A percentile compares a stretch with the other conserved stretches of the same genome.
Conservation (phyloP, 2,113 vertebrate genomes). For the Etheostoma cragini region DNA sequence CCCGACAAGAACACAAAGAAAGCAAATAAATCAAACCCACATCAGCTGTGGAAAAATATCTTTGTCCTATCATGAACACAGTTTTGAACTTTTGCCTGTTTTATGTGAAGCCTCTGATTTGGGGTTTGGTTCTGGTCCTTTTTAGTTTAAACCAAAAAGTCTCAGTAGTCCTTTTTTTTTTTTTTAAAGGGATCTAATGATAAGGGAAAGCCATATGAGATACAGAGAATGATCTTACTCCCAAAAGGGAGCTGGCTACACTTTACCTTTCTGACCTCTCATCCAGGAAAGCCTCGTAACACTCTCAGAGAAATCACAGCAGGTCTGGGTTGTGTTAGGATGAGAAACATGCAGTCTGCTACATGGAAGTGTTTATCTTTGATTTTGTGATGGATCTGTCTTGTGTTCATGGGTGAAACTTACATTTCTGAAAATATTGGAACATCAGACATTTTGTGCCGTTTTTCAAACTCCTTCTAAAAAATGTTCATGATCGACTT, state of each 20-base stretch:
- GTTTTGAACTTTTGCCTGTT: constrained; percentile 44
- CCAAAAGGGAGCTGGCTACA: constrained; percentile 34
- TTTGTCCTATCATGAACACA: constrained; percentile 52
- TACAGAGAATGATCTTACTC: constrained; percentile 29
- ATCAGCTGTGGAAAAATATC: constrained; percentile 51
- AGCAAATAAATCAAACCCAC: constrained; percentile 48
- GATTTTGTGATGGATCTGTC: constrained; percentile 37
- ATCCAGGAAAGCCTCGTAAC: constrained; percentile 65
- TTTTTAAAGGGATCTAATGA: constrained; percentile 25
- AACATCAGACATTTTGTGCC: constrained; percentile 2
- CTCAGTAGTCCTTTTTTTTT: neutral
- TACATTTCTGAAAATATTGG: neutral
- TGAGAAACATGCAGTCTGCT: constrained; percentile 48
- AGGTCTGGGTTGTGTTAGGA: constrained; percentile 76
- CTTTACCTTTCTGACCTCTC: constrained; percentile 68
- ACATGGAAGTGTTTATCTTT: constrained; percentile 64
- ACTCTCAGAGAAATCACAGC: constrained; percentile 66
- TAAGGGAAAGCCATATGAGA: constrained; percentile 45
- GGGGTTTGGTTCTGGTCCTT: constrained; percentile 28
- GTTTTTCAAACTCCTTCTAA: neutral
- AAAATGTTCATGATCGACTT: neutral
- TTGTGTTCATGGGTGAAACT: constrained; percentile 10
- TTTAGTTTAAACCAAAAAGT: constrained; percentile 50
- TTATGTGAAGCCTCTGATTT: constrained; percentile 19
- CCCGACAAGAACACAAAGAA: neutral